Evolutionary conservation across 2,888 invertebrate genomes (phyloP), one percentile per base, ranked within the genome.

Genomic region (Agriopis marginaria): DNA sequence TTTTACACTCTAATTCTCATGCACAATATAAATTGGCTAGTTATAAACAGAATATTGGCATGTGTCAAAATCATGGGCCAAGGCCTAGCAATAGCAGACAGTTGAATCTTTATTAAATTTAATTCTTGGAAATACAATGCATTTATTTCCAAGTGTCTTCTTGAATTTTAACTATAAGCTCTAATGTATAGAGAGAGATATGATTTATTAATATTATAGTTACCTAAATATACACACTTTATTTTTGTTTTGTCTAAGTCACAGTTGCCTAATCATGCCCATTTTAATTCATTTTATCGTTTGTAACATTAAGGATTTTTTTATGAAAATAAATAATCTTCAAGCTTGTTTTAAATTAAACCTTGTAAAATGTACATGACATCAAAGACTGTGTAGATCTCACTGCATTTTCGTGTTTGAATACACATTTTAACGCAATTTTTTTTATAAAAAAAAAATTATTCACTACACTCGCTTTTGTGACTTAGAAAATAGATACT

Each of bases 401-500:
- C 86, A 84, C 80, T 74, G 75, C 64, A 75, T 72, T 75, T 74
- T 69, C 63, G 42, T 12, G 45, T 60, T 51, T 67, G 49, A 66
- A 66, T 61, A 54, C 14, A 54, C 17, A 55, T 49, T 42, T 61
- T 66, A 60, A 40, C 49, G 64, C 45, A 49, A 39, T 55, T 42
- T 63, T 68, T 70, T 12, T n/a, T 17, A 17, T 39, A 62, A 61
- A 69, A 42, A 68, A 71, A 54, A 68, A 40, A 69, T 32, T 32
- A 32, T 32, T 32, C 64, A 61, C 68, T 55, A 63, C 66, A 70
- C 73, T 77, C 72, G 87, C 88, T 88, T 86, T 86, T 89, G 92
- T 91, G 90, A 90, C 91, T 91, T 92, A 89, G 91, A 85, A 84
- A 54, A 86, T 87, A 86, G 84, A 85, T 89, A 86, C 86, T 87